These are phyloP conservation scores for Xestia sexstrigata DNA, from an alignment of 2,888 invertebrate genomes.

Conservation along the genomic window DNA sequence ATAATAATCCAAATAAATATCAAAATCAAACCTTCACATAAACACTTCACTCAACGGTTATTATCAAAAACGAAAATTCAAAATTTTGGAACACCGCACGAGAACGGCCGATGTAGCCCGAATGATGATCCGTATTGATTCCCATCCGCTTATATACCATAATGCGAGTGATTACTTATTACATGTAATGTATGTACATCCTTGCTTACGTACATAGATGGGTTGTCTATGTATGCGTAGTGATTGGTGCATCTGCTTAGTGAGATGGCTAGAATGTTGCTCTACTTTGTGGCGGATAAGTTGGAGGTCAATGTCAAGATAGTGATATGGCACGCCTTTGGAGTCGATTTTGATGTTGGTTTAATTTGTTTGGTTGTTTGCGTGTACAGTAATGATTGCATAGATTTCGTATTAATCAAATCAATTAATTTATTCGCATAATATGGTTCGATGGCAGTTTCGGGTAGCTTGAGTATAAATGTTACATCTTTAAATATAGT, in stretches of 20 bases:
- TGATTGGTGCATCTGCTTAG: slow-evolving; percentile 68
- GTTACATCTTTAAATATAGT: too few species aligned
- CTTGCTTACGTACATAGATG: slow-evolving; percentile 38
- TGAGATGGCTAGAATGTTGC: slow-evolving; percentile 61
- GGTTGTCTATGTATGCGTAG: slow-evolving; percentile 50
- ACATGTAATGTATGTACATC: slow-evolving; percentile 57
- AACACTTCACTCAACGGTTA: slow-evolving; percentile 52
- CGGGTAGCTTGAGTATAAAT: too few species aligned
- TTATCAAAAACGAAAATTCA: slow-evolving; percentile 32
- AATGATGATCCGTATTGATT: slow-evolving; percentile 65
- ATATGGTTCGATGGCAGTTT: too few species aligned
- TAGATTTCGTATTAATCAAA: neutral
- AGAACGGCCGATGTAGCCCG: slow-evolving; percentile 59
- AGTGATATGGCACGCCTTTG: neutral
- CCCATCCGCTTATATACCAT: slow-evolving; percentile 65
- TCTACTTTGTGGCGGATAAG: slow-evolving; percentile 44
- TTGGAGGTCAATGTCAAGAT: slow-evolving; percentile 57
- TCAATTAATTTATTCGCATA: too few species aligned
- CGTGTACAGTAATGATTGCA: neutral
- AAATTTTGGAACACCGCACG: slow-evolving; percentile 58
- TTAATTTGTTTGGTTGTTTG: neutral
- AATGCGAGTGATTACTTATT: slow-evolving; percentile 65
- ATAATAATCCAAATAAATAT: neutral
- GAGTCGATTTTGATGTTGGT: neutral
- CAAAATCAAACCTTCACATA: slow-evolving; percentile 49